Conservation (phyloP, 2,888 invertebrate species). For the Rotaria socialis region DNA sequence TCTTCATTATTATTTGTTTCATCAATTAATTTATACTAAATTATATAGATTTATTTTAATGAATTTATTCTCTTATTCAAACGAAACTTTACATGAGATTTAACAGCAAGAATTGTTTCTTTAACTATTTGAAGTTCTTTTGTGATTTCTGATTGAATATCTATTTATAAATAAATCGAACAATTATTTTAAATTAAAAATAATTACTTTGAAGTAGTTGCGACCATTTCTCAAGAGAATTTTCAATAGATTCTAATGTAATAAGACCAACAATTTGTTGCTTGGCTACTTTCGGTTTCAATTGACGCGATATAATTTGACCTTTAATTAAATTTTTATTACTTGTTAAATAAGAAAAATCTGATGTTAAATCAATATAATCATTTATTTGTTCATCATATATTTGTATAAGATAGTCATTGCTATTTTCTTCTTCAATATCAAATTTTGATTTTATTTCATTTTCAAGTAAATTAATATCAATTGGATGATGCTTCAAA, state of each 20-base stretch:
- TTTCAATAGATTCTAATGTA: background rate
- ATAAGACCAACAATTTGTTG: background rate
- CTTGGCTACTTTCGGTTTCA: background rate
- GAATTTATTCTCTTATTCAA: background rate
- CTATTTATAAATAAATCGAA: background rate
- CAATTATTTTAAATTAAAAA: background rate
- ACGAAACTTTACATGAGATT: background rate
- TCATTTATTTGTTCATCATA: slow-evolving; percentile 5
- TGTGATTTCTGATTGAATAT: background rate
- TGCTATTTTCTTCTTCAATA: background rate
- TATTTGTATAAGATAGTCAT: background rate
- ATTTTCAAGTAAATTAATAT: background rate
- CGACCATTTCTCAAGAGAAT: background rate
- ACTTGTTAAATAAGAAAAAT: background rate
- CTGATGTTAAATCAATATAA: background rate
- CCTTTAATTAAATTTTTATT: background rate
- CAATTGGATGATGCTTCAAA: background rate
- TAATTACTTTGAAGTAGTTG: background rate
- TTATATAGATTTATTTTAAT: background rate
- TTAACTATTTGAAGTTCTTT: background rate
- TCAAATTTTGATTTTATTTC: background rate
- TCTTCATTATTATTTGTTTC: background rate
- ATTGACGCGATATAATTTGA: background rate
- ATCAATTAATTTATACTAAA: background rate
- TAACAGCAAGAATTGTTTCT: background rate